Evolutionary conservation across 2,888 invertebrate genomes (phyloP).

Genomic region (Eugnorisma glareosa): DNA sequence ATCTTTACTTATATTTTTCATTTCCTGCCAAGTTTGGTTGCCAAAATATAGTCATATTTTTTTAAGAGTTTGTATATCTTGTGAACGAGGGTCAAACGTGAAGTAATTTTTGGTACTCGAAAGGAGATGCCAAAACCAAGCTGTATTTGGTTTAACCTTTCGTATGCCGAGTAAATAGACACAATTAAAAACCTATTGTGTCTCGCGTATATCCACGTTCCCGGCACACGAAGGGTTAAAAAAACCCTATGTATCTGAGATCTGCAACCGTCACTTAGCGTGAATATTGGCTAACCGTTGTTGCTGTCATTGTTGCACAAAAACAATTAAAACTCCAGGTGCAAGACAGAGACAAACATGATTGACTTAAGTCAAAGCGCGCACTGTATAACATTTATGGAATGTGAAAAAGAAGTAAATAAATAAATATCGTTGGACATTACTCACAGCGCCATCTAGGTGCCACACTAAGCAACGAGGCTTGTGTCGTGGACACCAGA

Average conservation of each 20-base stretch:
- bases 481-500: too few relatives aligned
- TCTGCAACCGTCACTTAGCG: not conserved
- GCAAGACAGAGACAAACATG: not conserved
- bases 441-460: too few relatives aligned
- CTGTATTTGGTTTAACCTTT: not conserved
- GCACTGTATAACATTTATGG: not conserved
- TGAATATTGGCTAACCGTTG: not conserved
- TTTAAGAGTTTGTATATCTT: not conserved
- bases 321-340: not conserved
- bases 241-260: too few relatives aligned
- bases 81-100: not conserved
- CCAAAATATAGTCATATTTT: slow-evolving; percentile 41
- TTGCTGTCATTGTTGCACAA: not conserved
- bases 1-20: slow-evolving; percentile 30
- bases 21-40: slow-evolving; percentile 40
- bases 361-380: not conserved
- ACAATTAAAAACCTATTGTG: too few relatives aligned
- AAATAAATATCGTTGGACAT: too few relatives aligned
- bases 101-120: not conserved
- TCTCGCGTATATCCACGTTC: too few relatives aligned
- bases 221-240: too few relatives aligned
- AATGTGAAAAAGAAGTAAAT: too few relatives aligned
- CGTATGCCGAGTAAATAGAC: too few relatives aligned
- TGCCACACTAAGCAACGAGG: too few relatives aligned
- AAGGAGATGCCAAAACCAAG: not conserved